Conservation (phyloP, 2,113 vertebrate species). For the Eublepharis macularius region DNA sequence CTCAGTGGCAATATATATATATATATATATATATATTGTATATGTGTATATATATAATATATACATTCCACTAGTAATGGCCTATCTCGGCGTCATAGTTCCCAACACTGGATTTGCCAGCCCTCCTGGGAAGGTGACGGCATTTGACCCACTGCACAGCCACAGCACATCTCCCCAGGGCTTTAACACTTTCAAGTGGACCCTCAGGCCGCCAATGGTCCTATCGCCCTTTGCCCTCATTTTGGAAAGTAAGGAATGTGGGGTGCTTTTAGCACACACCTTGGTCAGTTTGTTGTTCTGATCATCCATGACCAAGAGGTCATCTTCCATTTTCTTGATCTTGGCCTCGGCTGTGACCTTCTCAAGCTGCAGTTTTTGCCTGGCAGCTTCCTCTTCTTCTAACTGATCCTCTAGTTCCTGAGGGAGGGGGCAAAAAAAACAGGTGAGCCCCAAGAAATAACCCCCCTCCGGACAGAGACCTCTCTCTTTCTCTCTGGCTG, state of each 20-base stretch:
- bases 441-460: neutral
- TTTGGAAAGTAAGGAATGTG: neutral
- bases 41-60: too few species aligned
- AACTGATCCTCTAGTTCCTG: constrained; percentile 91
- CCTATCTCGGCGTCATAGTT: too few species aligned
- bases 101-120: too few species aligned
- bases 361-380: constrained; percentile 91
- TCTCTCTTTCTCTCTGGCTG: neutral
- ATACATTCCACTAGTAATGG: too few species aligned
- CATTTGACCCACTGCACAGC: too few species aligned
- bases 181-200: too few species aligned
- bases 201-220: too few species aligned
- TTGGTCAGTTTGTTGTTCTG: constrained; percentile 92
- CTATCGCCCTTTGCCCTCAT: neutral
- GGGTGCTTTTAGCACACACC: constrained; percentile 57
- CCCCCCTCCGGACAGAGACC: too few species aligned
- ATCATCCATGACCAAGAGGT: constrained; percentile 90
- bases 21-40: too few species aligned
- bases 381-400: constrained; percentile 85
- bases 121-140: too few species aligned
- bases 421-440: neutral
- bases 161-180: too few species aligned
- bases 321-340: constrained; percentile 94
- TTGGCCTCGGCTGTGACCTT: constrained; percentile 88
- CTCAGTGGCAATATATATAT: too few species aligned